Evolutionary conservation across 2,113 vertebrate species (phyloP), one percentile per base, ranked within the genome.

Genomic region (Gracilinanus agilis): DNA sequence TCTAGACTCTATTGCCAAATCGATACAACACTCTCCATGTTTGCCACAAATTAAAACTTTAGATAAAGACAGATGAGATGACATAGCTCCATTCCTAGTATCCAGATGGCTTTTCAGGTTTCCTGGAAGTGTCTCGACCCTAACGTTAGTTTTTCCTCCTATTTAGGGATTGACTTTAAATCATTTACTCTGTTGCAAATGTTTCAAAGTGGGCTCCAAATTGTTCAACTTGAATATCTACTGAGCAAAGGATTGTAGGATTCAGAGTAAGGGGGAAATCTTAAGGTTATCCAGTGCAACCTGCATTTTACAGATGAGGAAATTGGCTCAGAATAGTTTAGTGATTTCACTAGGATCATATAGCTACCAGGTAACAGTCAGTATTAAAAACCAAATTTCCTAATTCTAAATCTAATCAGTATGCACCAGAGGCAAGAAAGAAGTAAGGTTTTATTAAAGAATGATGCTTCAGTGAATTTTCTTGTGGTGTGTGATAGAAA

Each of bases 51-150:
- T 83, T 83, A 83, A 83, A 75, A 21, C 34, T 83, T 83, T n/a
- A 83, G n/a, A 23, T 83, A 83, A 83, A 83, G 67, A 40, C n/a
- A 40, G 67, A 83, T 83, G 67, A 83, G n/a, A 83, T 83, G 67
- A 83, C 67, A 83, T 7, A 83, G 19, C 67, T 83, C 67, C 34
- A 40, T 83, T 83, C 67, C 67, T n/a, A 40, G 67, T 40, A 83
- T 83, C 67, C 67, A 83, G 67, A 83, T 83, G 67, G 67, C n/a
- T 83, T 83, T 83, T 83, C 67, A 83, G 67, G n/a, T 40, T 83
- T 83, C 67, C 67, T 83, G 67, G 34, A 83, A 83, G 67, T 83
- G n/a, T 83, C 67, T 83, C 5, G 67, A 83, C n/a, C 67, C n/a
- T 83, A 83, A 40, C 40, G 67, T 40, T 83, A 83, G n/a, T 40